Evolutionary conservation across 2,113 vertebrate species (phyloP), one percentile per base, ranked within the genome.

Genomic region (Corydoras maculifer): DNA sequence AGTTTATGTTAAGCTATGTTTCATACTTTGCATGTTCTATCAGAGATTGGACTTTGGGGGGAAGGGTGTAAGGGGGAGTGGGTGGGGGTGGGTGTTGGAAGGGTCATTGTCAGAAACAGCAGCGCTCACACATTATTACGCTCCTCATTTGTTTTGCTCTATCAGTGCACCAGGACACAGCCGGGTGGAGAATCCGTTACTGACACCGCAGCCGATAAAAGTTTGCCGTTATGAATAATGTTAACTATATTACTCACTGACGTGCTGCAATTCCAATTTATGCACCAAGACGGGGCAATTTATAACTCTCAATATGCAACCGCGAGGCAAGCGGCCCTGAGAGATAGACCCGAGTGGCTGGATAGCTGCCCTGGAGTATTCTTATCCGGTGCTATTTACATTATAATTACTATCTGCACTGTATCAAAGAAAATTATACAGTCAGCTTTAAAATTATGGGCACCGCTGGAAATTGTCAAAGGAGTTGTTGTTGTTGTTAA

Each of bases 161-260:
- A 85, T 87, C 85, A 80, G 80, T 80, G 77, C 77, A 86, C 84
- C 75, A 82, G 84, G 80, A 68, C 77, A 77, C 62, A 70, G 82
- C 63, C 77, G 43, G 49, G 32, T 69, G 29, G 81, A 72, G 83
- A 87, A 85, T 88, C 84, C 85, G 84, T 84, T 84, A 80, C 83
- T 83, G 82, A 86, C 85, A 86, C 82, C 72, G 77, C 73, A 49
- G 31, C 68, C 81, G 84, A 87, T 86, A 86, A 85, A 87, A 78
- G 58, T 43, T 73, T 79, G 43, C 77, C 62, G 86, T 84, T 87
- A 86, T 86, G 81, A 88, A 88, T 86, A 88, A 88, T 83, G 84
- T 83, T 87, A 88, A 87, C 84, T 86, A 84, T 87, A 86, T 89
- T 85, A 88, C 82, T 87, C 87, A 84, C 75, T 87, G 86, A 89